Evolutionary conservation across 1,140 invertebrate genomes (phyloP).

Genomic region (Galendromus occidentalis): DNA sequence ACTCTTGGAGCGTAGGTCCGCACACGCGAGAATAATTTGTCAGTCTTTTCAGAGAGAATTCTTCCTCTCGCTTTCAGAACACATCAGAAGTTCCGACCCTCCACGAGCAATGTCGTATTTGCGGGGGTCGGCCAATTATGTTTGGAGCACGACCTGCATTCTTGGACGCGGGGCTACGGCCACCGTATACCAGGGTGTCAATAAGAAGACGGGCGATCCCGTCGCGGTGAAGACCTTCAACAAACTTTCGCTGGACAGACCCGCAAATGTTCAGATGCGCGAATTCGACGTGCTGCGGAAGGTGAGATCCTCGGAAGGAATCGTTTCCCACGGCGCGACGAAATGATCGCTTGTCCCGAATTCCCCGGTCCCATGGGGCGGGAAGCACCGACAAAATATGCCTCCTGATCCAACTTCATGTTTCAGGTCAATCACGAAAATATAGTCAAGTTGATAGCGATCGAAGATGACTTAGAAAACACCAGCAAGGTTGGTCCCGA

Average conservation of each 20-base stretch:
- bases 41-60: too few relatives aligned
- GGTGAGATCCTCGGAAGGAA: constrained; percentile 31
- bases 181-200: constrained; percentile 81
- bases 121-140: constrained; percentile 68
- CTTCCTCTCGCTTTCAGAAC: too few relatives aligned
- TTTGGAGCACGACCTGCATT: constrained; percentile 85
- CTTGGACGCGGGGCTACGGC: constrained; percentile 85
- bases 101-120: constrained; percentile 36
- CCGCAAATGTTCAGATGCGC: constrained; percentile 69
- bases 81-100: too few relatives aligned
- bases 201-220: constrained; percentile 80
- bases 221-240: constrained; percentile 94
- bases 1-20: too few relatives aligned
- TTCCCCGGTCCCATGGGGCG: neutral
- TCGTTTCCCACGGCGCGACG: neutral
- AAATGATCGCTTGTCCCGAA: neutral
- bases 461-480: constrained; percentile 56
- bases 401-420: too few relatives aligned
- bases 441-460: constrained; percentile 78
- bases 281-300: constrained; percentile 80
- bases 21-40: too few relatives aligned
- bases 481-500: neutral
- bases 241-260: constrained; percentile 70
- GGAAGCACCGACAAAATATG: neutral
- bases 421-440: constrained; percentile 68